Evolutionary conservation across 2,797 vertebrate genomes (phyloP), one percentile per base, ranked within the genome.

Genomic region (Tamandua tetradactyla): DNA sequence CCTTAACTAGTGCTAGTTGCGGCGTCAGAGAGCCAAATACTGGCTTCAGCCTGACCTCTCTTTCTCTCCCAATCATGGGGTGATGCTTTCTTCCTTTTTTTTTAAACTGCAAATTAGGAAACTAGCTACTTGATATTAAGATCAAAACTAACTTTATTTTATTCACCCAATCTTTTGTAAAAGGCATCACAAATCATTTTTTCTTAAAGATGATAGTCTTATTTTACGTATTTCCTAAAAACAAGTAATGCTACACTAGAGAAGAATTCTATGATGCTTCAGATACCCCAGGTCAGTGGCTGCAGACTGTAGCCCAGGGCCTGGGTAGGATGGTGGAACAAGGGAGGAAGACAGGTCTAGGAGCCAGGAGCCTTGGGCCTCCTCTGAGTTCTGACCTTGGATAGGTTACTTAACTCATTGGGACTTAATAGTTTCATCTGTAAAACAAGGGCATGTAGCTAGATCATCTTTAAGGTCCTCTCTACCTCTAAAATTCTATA

Each of bases 121-220:
- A 90, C 59, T 8, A 86, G 83, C 25, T 84, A 57, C 52, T 61
- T 89, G 35, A 71, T 80, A 71, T n/a, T 18, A 94, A 89, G 23
- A 72, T 80, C 55, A 75, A 47, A 82, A 71, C 6, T 14, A 37
- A 47, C 27, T 81, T 64, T 55, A n/a, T 71, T 59, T 83, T 59
- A 84, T 74, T 84, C 84, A 68, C 23, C 66, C 68, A 47, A 83
- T 87, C 52, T 86, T 15, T 59, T 85, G 3, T 11, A 84, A 93
- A 72, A 25, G 17, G 8, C 14, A 72, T 30, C 40, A 72, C 7
- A 72, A 76, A 59, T 49, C 37, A 76, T 44, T 12, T 9, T 78
- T 23, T 71, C 40, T 42, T 44, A 17, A 89, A 74, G 5, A 40
- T 12, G 40, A 74, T 61, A 27, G 40, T 71, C 52, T 35, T 32